phyloP scores from a whole-genome alignment of 2,888 invertebrate genomes.

The Drosophila aldrichi region DNA sequence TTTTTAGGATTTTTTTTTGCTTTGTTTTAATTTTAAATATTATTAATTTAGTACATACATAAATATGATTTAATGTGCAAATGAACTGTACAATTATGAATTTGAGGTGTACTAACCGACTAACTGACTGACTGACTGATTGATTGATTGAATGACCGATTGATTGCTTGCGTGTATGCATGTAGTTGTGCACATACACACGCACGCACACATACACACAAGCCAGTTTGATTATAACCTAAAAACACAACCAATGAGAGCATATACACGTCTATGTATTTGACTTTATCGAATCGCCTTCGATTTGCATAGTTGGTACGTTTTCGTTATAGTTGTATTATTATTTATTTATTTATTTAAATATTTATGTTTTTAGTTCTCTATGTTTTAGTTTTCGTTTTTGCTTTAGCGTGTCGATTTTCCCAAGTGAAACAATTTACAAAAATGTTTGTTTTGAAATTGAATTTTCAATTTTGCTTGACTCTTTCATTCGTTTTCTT shows the following conservation, averaged over 20 bases:
- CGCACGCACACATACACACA: slow-evolving; percentile 53
- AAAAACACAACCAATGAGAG: slow-evolving; percentile 86
- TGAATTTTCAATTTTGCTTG: slow-evolving; percentile 38
- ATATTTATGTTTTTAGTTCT: slow-evolving; percentile 41
- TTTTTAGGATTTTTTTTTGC: slow-evolving; percentile 10
- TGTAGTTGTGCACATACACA: slow-evolving; percentile 2
- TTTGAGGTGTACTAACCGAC: slow-evolving; percentile 43
- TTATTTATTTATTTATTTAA: slow-evolving; percentile 36
- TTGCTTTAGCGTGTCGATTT: slow-evolving; percentile 83
- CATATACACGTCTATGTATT: slow-evolving; percentile 82
- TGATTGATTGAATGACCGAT: slow-evolving; percentile 54
- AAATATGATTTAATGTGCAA: slow-evolving; percentile 57
- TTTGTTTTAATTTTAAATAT: slow-evolving; percentile 23
- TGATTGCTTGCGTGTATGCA: slow-evolving; percentile 49
- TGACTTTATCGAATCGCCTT: slow-evolving; percentile 57
- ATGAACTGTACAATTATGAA: slow-evolving; percentile 73
- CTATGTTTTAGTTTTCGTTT: slow-evolving; percentile 36
- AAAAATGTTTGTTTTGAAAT: slow-evolving; percentile 70
- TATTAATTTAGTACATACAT: slow-evolving; percentile 36
- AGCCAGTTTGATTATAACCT: slow-evolving; percentile 79
- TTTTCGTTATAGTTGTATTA: slow-evolving; percentile 50
- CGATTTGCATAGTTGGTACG: slow-evolving; percentile 60
- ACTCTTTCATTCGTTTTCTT: slow-evolving; percentile 1
- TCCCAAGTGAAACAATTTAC: slow-evolving; percentile 80
- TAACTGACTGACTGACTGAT: slow-evolving; percentile 38